These are phyloP conservation scores for Gorsachius goisagi DNA, from an alignment of 2,113 vertebrate species.

Conservation along the genomic window DNA sequence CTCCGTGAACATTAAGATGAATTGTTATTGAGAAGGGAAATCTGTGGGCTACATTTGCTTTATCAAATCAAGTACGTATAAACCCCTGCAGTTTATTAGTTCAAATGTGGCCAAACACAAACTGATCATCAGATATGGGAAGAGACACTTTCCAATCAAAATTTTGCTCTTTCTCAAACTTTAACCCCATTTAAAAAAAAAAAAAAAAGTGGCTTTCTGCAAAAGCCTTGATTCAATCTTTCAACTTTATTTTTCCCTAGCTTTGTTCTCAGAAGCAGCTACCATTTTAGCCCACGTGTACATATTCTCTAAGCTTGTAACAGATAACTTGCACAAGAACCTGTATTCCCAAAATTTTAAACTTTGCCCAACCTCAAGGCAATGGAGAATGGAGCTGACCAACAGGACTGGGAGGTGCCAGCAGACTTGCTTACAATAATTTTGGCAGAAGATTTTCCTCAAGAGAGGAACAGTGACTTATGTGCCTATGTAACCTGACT, in stretches of 20 bases:
- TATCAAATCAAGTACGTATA: not conserved
- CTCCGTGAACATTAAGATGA: not conserved
- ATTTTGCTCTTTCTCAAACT: not conserved
- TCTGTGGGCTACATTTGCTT: not conserved
- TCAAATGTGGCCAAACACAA: not conserved
- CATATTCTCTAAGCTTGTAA: not conserved
- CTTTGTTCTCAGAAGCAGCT: not conserved
- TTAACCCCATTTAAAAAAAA: not conserved
- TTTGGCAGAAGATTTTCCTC: not conserved
- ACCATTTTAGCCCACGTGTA: not conserved
- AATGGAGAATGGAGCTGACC: not conserved
- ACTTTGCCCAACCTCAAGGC: not conserved
- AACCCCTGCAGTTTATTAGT: not conserved
- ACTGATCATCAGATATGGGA: not conserved
- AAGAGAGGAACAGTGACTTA: not conserved
- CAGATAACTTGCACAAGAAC: not conserved
- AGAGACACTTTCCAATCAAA: not conserved
- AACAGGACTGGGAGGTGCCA: fast-evolving
- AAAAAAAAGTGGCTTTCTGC: not conserved
- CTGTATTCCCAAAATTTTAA: not conserved
- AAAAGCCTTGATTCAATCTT: not conserved
- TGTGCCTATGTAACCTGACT: not conserved
- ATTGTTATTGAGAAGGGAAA: not conserved
- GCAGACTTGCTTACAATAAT: not conserved
- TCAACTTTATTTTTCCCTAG: not conserved